Evolutionary conservation across 2,888 invertebrate species (phyloP).

Genomic region (Lingula anatina): DNA sequence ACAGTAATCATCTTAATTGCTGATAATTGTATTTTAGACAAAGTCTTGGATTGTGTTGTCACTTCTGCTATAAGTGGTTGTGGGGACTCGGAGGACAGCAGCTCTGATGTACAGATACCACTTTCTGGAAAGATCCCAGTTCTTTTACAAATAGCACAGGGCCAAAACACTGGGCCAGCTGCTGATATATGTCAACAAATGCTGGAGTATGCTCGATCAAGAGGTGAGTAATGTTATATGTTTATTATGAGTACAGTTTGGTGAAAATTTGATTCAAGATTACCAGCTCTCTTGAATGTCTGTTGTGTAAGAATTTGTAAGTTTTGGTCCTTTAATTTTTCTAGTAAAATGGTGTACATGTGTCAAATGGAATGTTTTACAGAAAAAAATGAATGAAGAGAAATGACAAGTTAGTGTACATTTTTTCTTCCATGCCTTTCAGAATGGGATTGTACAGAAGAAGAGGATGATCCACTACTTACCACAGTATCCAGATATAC

Average conservation of each 20-base stretch:
- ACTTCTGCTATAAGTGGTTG: constrained; percentile 4
- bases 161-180: constrained; percentile 22
- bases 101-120: not conserved
- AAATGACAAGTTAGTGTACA: not conserved
- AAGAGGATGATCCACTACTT: constrained; percentile 50
- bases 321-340: no score
- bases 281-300: no score
- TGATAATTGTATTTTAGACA: no score
- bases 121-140: constrained; percentile 14
- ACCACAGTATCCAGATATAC: constrained; percentile 56
- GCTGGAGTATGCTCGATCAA: constrained; percentile 30
- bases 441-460: constrained; percentile 56
- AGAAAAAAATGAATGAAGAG: constrained; percentile 12
- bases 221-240: constrained; percentile 32
- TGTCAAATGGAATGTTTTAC: no score
- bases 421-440: no score
- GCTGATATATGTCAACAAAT: constrained; percentile 23
- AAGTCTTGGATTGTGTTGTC: constrained; percentile 3
- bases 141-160: constrained; percentile 25
- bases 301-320: no score
- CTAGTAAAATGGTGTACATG: no score
- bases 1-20: no score
- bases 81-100: constrained; percentile 3
- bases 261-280: no score
- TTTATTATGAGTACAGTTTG: no score